Evolutionary conservation across 53 echinoderm and acorn worm species (phyloP).

Genomic region (Echinometra lucunter): DNA sequence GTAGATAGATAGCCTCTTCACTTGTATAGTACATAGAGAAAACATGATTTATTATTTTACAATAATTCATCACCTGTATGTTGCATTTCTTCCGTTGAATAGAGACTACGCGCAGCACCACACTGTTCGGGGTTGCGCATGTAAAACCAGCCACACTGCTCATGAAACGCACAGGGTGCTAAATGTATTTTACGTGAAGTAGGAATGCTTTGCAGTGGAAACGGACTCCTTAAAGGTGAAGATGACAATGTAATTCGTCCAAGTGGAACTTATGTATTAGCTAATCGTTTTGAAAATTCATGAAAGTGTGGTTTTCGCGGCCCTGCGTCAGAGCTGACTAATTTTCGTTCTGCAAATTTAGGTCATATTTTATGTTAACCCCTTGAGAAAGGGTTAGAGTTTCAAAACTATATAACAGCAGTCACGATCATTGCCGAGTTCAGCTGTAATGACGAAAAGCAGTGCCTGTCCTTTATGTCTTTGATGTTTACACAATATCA

Average conservation of each 20-base stretch:
- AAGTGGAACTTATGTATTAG: constrained; percentile 12
- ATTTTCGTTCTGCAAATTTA: background rate
- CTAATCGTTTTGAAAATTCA: constrained; percentile 25
- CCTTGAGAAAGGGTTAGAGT: no score
- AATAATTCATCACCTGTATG: background rate
- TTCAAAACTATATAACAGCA: no score
- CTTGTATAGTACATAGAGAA: no score
- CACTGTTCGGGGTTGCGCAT: background rate
- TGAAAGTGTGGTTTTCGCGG: background rate
- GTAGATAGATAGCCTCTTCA: no score
- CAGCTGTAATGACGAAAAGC: no score
- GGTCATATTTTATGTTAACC: no score
- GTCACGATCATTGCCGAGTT: no score
- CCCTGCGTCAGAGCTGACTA: background rate
- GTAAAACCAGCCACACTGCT: background rate
- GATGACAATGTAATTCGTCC: constrained; percentile 1
- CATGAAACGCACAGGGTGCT: background rate
- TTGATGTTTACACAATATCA: no score
- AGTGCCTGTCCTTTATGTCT: no score
- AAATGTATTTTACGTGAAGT: background rate
- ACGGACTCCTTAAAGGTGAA: background rate
- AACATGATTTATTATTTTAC: no score
- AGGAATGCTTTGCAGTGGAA: background rate
- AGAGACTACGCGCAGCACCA: background rate
- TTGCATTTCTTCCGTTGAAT: background rate